Evolutionary conservation across 37 sponge, comb jelly and placozoan genomes (phyloP), one percentile per base, ranked within the genome.

Genomic region (Cliona cf. orientalis): DNA sequence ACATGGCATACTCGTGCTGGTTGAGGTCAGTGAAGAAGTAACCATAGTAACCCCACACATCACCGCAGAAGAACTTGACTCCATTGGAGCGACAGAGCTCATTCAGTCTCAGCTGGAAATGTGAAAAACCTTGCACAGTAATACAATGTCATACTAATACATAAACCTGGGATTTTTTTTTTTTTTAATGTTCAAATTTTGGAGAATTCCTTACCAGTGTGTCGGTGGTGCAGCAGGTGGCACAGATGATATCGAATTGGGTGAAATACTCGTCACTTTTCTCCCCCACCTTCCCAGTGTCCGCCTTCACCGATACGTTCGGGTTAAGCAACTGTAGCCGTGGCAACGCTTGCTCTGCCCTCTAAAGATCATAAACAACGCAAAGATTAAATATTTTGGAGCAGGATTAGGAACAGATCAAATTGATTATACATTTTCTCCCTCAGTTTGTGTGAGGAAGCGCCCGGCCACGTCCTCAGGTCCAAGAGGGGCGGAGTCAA

Each of bases 21-120:
- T 64, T 65, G 21, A 93, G 77, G 76, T 98, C 98, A 29, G 81
- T 68, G 69, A 95, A 93, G 82, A 86, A 92, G 92, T 91, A 95
- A 17, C 98, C 98, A 80, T 89, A 87, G 90, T 83, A 92, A 46
- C 98, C 98, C 89, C 91, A 98, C 14, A 89, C 89, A 86, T 95
- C 92, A 34, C 93, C 94, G 66, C 90, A 91, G 67, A 87, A 90
- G 76, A 98, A 95, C 61, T 85, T 93, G 67, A 93, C 85, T 0
- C 74, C 72, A 39, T 80, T 70, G 4, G 58, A 25, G 6, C 86
- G 74, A 76, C 95, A 98, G 22, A 98, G 26, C 45, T 88, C 76
- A 80, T 94, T 88, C 41, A 92, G 40, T 22, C 79, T 57, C 32
- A 90, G 12, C 91, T 90, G 72, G n/a, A n/a, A n/a, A n/a, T n/a